phyloP scores from a whole-genome alignment of 2,888 invertebrate species.

The Falcaria lacertinaria region DNA sequence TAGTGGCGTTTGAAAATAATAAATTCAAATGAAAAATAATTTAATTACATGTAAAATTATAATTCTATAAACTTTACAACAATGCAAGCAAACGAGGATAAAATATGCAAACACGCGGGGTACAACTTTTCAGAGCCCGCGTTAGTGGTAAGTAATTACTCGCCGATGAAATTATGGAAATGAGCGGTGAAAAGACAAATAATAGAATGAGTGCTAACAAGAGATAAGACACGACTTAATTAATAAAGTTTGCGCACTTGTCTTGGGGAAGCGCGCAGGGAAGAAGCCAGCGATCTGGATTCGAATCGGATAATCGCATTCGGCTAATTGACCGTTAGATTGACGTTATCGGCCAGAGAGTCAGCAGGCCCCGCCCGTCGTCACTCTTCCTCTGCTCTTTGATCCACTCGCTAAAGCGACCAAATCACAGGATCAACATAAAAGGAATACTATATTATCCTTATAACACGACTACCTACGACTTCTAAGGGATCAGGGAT shows the following conservation, averaged over 20 bases:
- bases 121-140: conserved; percentile 41
- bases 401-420: conserved; percentile 54
- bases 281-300: conserved; percentile 65
- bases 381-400: conserved; percentile 25
- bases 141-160: conserved; percentile 74
- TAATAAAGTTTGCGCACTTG: conserved; percentile 77
- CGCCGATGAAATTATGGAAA: conserved; percentile 78
- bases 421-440: conserved; percentile 51
- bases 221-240: conserved; percentile 80
- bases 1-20: too few species aligned
- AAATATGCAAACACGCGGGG: conserved; percentile 73
- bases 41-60: too few species aligned
- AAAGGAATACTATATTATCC: conserved; percentile 31
- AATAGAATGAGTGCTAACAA: conserved; percentile 80
- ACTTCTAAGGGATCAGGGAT: conserved; percentile 35
- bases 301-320: conserved; percentile 77
- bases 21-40: too few species aligned
- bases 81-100: conserved; percentile 55
- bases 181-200: conserved; percentile 79
- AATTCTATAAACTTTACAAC: conserved; percentile 28
- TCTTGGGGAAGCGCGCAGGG: conserved; percentile 57
- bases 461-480: conserved; percentile 7
- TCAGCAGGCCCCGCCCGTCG: conserved; percentile 31
- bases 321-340: conserved; percentile 78
- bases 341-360: conserved; percentile 70